Conservation (phyloP, 2,113 vertebrate genomes). For the Pseudolaguvia tuberculata region DNA sequence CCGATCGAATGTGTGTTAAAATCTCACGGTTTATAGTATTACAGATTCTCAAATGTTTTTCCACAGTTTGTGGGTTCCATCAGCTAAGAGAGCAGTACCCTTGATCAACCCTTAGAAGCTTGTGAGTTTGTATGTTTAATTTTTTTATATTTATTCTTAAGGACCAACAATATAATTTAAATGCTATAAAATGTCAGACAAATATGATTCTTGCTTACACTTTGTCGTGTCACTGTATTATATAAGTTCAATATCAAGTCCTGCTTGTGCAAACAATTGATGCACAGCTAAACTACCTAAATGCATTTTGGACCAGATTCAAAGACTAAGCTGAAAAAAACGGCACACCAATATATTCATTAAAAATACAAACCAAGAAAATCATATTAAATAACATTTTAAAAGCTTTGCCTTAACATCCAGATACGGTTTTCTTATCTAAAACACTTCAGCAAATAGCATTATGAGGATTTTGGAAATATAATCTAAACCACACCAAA, state of each 20-base stretch:
- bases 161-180: constrained; percentile 5
- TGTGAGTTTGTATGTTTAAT: not conserved
- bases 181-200: not conserved
- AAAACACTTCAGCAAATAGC: not conserved
- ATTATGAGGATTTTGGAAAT: not conserved
- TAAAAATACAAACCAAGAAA: constrained; percentile 3
- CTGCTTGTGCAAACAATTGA: not conserved
- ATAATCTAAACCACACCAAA: constrained; percentile 7
- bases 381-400: constrained; percentile 4
- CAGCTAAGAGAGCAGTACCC: not conserved
- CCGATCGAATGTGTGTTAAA: not conserved
- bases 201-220: not conserved
- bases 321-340: not conserved
- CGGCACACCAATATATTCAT: not conserved
- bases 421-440: not conserved
- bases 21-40: not conserved
- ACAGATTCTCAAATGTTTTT: constrained; percentile 1
- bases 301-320: not conserved
- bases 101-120: not conserved
- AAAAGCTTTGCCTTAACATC: constrained; percentile 15
- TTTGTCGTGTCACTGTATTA: not conserved
- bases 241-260: no score
- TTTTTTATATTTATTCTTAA: not conserved
- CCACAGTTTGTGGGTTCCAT: not conserved
- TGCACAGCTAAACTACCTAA: not conserved